Evolutionary conservation across 2,888 invertebrate genomes (phyloP), one percentile per base, ranked within the genome.

Genomic region (Lapara coniferarum): DNA sequence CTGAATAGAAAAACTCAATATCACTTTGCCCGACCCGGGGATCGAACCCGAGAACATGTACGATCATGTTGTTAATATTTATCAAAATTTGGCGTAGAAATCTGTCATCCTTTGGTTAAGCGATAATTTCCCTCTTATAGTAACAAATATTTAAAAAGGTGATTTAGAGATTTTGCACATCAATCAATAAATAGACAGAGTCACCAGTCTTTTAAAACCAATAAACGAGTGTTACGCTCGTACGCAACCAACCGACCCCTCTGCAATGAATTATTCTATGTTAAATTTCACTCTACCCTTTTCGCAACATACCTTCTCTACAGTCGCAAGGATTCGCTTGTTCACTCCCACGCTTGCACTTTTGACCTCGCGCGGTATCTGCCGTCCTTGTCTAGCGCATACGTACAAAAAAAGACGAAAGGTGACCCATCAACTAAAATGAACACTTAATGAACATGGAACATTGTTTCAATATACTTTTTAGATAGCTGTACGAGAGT

Each of bases 231-330:
- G 19, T 55, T 19, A 19, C 19, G 19, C 55, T 19, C 19, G 10
- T 19, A 55, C 19, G 4, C 19, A 19, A 10, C 55, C 10, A 10
- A 12, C 19, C 55, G 19, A 55, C 53, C 0, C 16, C 19, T 30
- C 25, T 56, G 19, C 16, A 56, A 25, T 6, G n/a, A 16, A 4
- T 59, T 44, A 59, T 59, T 59, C 46, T 59, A 46, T 59, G 59
- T 16, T 12, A 71, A 78, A 80, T 82, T 84, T 83, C 80, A 78
- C 82, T 83, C 77, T 79, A 80, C 81, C 83, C 85, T 69, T 86
- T 87, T 66, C 66, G 66, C 66, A 66, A 66, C 52, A 10, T 30
- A 37, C 66, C 63, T 69, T 66, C 56, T 49, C 66, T 69, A 58
- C 66, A 69, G 30, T 57, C 49, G 30, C 44, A 68, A 68, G 53